Evolutionary conservation across 1,140 invertebrate species (phyloP).

Genomic region (Pinna nobilis): DNA sequence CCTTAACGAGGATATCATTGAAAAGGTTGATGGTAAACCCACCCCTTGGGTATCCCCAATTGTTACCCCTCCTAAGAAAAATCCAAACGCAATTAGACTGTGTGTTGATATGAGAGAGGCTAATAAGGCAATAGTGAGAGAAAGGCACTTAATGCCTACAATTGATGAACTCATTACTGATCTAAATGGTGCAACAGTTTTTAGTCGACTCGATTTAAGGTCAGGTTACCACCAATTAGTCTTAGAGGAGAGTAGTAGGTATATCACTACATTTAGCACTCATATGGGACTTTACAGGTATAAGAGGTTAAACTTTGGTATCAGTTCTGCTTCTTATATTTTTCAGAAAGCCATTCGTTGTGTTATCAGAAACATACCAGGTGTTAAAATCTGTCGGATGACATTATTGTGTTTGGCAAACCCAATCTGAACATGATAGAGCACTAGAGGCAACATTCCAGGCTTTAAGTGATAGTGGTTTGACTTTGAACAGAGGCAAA

Average conservation of each 20-base stretch:
- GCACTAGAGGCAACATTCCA: constrained; percentile 46
- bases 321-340: constrained; percentile 47
- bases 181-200: constrained; percentile 46
- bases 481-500: constrained; percentile 52
- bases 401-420: constrained; percentile 49
- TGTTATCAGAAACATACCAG: constrained; percentile 14
- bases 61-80: constrained; percentile 36
- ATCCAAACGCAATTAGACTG: constrained; percentile 45
- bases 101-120: constrained; percentile 62
- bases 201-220: constrained; percentile 47
- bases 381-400: constrained; percentile 49
- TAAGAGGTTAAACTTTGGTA: constrained; percentile 54
- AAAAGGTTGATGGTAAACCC: constrained; percentile 38
- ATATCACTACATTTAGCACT: constrained; percentile 41
- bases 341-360: constrained; percentile 39
- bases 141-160: constrained; percentile 57
- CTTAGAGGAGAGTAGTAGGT: constrained; percentile 24
- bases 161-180: constrained; percentile 58
- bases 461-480: constrained; percentile 38
- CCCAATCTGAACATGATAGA: constrained; percentile 48
- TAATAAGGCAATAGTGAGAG: constrained; percentile 51
- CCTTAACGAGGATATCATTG: constrained; percentile 48
- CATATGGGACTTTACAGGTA: constrained; percentile 34
- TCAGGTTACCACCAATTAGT: constrained; percentile 47
- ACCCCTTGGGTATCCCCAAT: constrained; percentile 41